Evolutionary conservation across 2,797 vertebrate species (phyloP).

Genomic region (Pseudochaenichthys georgianus): DNA sequence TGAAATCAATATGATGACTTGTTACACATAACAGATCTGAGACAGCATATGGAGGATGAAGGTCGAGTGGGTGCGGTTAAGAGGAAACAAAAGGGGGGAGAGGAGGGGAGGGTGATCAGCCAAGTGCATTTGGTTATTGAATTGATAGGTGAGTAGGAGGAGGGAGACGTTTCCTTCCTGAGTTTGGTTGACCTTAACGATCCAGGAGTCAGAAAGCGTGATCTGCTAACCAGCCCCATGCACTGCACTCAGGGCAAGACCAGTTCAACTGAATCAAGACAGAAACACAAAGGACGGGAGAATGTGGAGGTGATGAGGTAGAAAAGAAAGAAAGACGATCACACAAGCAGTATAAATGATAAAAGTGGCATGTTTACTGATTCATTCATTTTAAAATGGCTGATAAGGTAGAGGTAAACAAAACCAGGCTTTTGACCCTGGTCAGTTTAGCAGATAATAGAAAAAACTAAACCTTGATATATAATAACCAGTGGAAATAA

Average conservation of each 20-base stretch:
- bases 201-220: slow-evolving; percentile 53
- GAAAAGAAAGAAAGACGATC: neutral
- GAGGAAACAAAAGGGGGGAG: slow-evolving; percentile 22
- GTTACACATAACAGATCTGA: slow-evolving; percentile 55
- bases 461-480: no score
- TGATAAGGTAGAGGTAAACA: neutral
- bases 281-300: slow-evolving; percentile 1
- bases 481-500: no score
- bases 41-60: slow-evolving; percentile 45
- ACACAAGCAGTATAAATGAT: neutral
- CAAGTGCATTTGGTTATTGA: slow-evolving; percentile 70
- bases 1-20: slow-evolving; percentile 55
- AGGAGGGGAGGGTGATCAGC: slow-evolving; percentile 17
- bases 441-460: no score
- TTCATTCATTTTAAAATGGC: no score
- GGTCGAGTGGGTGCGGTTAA: slow-evolving; percentile 34
- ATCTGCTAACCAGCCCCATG: slow-evolving; percentile 60
- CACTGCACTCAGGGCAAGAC: slow-evolving; percentile 31
- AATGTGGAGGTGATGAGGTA: neutral
- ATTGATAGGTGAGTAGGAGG: slow-evolving; percentile 65
- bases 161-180: slow-evolving; percentile 74
- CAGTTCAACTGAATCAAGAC: slow-evolving; percentile 30
- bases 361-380: neutral
- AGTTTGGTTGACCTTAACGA: slow-evolving; percentile 74
- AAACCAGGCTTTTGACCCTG: no score